Evolutionary conservation across 2,113 vertebrate species (phyloP), one percentile per base, ranked within the genome.

Genomic region (Guaruba guarouba): DNA sequence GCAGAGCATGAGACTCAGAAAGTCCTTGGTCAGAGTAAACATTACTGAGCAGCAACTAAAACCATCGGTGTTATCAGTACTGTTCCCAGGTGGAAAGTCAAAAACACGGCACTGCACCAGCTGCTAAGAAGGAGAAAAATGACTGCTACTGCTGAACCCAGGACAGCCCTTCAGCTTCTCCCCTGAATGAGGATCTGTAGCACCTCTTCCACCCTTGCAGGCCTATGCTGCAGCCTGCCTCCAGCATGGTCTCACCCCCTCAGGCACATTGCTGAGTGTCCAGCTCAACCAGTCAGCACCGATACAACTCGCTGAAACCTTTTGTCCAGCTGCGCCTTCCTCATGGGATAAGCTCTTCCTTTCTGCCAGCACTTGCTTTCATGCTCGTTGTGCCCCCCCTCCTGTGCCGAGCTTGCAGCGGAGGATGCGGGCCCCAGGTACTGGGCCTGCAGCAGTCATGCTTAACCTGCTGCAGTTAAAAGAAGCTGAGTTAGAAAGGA

Each of bases 341-440:
- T 35, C 41, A 79, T 62, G 1, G 1, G 48, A 39, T 70, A 76
- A 35, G 59, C 68, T 33, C 25, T 71, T 62, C 41, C 49, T 69
- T 80, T 33, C 43, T 41, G 1, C 48, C 55, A 48, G 44, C 1
- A 0, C 46, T 90, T 69, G 27, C 23, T 61, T 43, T 82, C 23
- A 5, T 22, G 59, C 41, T 49, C 0, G 0, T 54, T 0, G 0
- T 37, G 20, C 49, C 37, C 76, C 43, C 7, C 15, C 16, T 64
- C 33, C 57, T 2, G 0, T 0, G 0, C 17, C 33, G 14, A 86
- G 20, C 37, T 79, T 49, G 66, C 66, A n/a, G 43, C 2, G 1
- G 15, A 74, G 67, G 43, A 12, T 79, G n/a, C 2, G 1, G 33
- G 35, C 31, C 51, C 66, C 3, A 1, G 55, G 74, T 2, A 0